Conservation (phyloP, 2,113 vertebrate genomes). For the Pseudonaja textilis region DNA sequence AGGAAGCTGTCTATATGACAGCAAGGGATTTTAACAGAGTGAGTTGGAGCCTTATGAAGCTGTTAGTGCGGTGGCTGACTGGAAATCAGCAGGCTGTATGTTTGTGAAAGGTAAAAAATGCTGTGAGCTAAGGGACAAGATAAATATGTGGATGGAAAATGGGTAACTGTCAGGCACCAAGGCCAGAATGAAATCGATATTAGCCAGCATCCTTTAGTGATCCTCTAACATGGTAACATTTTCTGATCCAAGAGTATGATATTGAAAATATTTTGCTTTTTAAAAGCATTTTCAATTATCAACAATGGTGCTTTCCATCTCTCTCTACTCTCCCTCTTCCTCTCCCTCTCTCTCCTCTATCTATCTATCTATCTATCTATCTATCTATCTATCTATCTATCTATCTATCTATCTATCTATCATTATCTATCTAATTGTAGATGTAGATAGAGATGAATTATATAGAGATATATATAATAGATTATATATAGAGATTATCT, state of each 20-base stretch:
- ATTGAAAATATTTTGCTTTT: neutral
- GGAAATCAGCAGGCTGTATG: neutral
- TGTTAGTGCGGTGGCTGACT: neutral
- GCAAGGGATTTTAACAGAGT: neutral
- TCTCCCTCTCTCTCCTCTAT: no score
- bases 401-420: no score
- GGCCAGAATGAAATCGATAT: neutral
- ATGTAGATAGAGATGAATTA: no score
- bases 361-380: no score
- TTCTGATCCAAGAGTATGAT: neutral
- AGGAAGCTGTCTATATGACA: neutral
- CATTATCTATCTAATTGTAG: no score
- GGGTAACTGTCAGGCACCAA: neutral
- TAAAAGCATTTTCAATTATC: neutral
- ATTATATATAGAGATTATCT: no score
- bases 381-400: no score
- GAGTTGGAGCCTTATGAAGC: neutral
- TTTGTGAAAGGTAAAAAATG: neutral
- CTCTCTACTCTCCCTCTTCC: no score
- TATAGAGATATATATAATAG: no score
- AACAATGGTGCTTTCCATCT: neutral
- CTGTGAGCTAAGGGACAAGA: neutral
- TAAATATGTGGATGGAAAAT: neutral
- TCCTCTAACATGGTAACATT: neutral
- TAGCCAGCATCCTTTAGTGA: neutral